These are phyloP conservation scores for Amaurobius ferox DNA, from an alignment of 2,888 invertebrate genomes.

Conservation along the genomic window DNA sequence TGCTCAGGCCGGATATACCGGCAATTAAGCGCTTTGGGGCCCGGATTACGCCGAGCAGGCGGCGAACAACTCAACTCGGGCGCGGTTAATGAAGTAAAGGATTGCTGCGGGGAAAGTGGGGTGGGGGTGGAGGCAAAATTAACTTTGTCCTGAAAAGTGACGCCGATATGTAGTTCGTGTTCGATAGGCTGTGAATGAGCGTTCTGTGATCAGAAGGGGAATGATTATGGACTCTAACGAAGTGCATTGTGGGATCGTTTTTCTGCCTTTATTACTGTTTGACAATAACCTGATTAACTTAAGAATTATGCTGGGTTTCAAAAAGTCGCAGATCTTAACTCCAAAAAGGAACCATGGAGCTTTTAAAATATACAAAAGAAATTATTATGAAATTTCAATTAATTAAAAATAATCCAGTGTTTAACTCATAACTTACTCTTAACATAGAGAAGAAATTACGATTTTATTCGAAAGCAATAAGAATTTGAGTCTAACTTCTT, in stretches of 20 bases:
- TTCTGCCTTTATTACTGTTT: no score
- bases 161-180: constrained; percentile 9
- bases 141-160: constrained; percentile 20
- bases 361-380: no score
- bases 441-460: no score
- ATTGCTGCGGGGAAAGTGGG: not conserved
- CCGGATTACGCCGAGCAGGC: constrained; percentile 41
- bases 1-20: constrained; percentile 51
- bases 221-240: not conserved
- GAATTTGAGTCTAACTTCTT: no score
- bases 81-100: constrained; percentile 48
- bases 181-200: not conserved
- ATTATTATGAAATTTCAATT: no score
- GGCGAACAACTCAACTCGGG: constrained; percentile 13
- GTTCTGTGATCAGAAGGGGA: not conserved
- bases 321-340: no score
- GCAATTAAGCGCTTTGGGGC: constrained; percentile 63
- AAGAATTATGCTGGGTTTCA: no score
- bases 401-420: no score
- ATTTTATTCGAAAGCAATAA: no score
- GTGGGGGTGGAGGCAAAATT: not conserved
- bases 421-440: no score
- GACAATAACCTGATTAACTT: no score
- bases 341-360: no score
- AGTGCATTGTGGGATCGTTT: not conserved